Base-by-base conservation (phyloP, 2,113 vertebrate genomes). In the Ailuropoda melanoleuca region DNA sequence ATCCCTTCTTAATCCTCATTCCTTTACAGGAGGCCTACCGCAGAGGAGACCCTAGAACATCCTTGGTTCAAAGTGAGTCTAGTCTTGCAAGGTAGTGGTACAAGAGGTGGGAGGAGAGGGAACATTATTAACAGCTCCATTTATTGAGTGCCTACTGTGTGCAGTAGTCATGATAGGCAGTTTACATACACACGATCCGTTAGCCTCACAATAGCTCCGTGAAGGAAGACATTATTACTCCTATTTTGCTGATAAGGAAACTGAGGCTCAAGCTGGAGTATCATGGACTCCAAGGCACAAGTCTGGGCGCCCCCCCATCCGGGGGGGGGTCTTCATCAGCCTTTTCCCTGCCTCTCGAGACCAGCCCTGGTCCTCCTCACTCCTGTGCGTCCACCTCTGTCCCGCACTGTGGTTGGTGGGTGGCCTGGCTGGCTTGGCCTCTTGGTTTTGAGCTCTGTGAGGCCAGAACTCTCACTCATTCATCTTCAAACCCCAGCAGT, bases 31-130 rank as follows among this genome's bases (percentile, higher is more conserved):
- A 99, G 99, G 97, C 99, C 99, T 83, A 99, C 99, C 46, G 99
- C 99, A 2, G 99, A 99, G 90, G 99, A 99, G 97, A 99, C 99
- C 88, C 99, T 99, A 72, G 99, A 99, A 86, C 99, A 99, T 89
- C 99, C 99, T 15, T 99, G 99, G 99, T 99, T 99, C 98, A 99
- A 99, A 99, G 99, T 99, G 98, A 99, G 98, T 96, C 75, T 87
- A 60, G 50, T 75, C 62, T 48, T 37, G 19, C 9, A 23, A 78
- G 55, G 34, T 55, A 12, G 60, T 90, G 86, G 23, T 53, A 23
- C 31, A 56, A 85, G 50, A 82, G 50, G 8, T 29, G 31, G 62
- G 70, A 34, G 66, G 78, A 72, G 48, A n/a, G 50, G 90, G 60
- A n/a, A 75, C 0, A 0, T 92, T 88, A 75, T 68, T 34, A 81